Percentiles rank a stretch among this genome's conserved stretches.
phyloP scores from a whole-genome alignment of 2,888 invertebrate genomes.

The Marasmarcha lunaedactyla region DNA sequence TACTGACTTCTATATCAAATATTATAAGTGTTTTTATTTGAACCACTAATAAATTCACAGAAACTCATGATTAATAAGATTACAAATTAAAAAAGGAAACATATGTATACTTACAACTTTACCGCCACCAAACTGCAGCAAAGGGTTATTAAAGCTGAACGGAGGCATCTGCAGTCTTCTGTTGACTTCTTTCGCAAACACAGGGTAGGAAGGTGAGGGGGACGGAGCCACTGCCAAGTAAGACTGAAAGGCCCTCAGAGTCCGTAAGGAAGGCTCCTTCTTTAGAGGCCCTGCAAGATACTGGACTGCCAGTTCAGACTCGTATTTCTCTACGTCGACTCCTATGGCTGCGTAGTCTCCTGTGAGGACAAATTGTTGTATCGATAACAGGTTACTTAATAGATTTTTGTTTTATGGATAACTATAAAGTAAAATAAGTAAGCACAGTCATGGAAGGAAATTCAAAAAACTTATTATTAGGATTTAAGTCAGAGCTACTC shows the following conservation, averaged over 20 bases:
- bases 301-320: conserved; percentile 79
- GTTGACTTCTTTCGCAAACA: conserved; percentile 83
- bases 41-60: too few relatives aligned
- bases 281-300: conserved; percentile 83
- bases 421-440: too few relatives aligned
- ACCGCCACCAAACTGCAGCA: conserved; percentile 76
- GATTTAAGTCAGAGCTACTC: too few relatives aligned
- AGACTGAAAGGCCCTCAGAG: conserved; percentile 80
- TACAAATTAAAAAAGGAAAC: too few relatives aligned
- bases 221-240: conserved; percentile 88
- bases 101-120: conserved; percentile 72
- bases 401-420: too few relatives aligned
- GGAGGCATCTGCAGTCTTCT: conserved; percentile 86
- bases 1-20: too few relatives aligned
- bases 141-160: conserved; percentile 88
- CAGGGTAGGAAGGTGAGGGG: conserved; percentile 77
- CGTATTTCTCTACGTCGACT: conserved; percentile 90
- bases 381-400: conserved; percentile 5
- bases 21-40: too few relatives aligned
- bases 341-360: conserved; percentile 96
- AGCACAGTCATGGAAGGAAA: too few relatives aligned
- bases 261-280: conserved; percentile 70
- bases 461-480: too few relatives aligned
- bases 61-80: too few relatives aligned
- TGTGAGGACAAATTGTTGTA: too few relatives aligned